A percentile compares a stretch with the other conserved stretches of the same genome.
Conservation (phyloP, 2,797 vertebrate species). For the Carduelis carduelis region DNA sequence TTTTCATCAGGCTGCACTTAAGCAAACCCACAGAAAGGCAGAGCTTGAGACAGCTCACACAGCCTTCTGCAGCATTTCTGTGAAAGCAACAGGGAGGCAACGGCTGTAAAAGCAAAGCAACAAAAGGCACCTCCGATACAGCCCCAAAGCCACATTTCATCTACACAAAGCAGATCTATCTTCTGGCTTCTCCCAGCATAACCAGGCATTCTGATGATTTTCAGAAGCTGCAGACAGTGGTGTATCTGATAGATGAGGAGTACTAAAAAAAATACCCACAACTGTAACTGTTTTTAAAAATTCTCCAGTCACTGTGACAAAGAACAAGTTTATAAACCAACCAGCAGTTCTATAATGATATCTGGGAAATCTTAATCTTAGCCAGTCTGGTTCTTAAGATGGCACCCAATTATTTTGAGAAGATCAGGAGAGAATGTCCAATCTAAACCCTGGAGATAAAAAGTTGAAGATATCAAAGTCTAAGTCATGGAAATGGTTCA, state of each 20-base stretch:
- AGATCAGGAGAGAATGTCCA: not conserved
- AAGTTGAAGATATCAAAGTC: not conserved
- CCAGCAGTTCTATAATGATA: not conserved
- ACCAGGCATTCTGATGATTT: not conserved
- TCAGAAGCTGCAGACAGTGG: not conserved
- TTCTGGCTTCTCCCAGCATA: not conserved
- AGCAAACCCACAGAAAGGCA: not conserved
- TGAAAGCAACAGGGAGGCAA: not conserved
- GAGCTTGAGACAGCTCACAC: not conserved
- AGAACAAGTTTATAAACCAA: not conserved
- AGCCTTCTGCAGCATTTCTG: not conserved
- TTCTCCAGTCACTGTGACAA: not conserved
- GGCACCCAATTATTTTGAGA: not conserved
- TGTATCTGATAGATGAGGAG: not conserved
- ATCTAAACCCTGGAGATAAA: not conserved
- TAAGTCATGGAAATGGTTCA: not conserved
- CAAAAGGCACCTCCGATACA: not conserved
- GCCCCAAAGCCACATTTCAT: not conserved
- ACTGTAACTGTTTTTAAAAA: not conserved
- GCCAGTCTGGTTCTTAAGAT: not conserved
- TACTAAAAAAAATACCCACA: not conserved
- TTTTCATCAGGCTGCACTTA: not conserved
- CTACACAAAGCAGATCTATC: not conserved
- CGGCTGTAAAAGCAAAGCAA: not conserved
- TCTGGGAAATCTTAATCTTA: not conserved